Base-by-base conservation (phyloP, 2,797 vertebrate genomes). In the Leptoclinus maculatus region DNA sequence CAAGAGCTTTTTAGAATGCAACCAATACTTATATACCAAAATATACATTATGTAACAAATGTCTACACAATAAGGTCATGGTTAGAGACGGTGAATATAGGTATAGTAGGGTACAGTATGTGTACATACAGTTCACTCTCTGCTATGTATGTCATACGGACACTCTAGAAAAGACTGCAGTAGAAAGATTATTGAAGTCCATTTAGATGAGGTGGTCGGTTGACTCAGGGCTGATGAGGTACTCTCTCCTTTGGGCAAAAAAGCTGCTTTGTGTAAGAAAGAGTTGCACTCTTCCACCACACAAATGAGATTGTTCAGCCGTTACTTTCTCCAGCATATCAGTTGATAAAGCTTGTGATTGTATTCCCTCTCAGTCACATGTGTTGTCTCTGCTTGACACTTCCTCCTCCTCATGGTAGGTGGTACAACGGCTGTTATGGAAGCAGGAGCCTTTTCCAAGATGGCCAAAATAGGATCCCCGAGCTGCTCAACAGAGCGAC, bases 301-400 rank as follows among this genome's bases (percentile, higher is more conserved):
- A 47, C 41, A 65, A 73, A 74, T 63, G 0, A 74, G 82, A 63
- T 63, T 9, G 17, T 77, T 69, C 49, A 75, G 71, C 47, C 79
- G 69, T 73, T 71, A 69, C 73, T 82, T 76, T 68, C 29, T 66
- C 63, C 56, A 6, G 62, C 16, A 25, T 60, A 71, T 76, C 47
- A 71, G 59, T 56, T 54, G 25, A 65, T 69, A 72, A 7, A 67
- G 76, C 66, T 72, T 83, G 70, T 79, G 81, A 89, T 84, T 79
- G 78, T 43, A 47, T 66, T 78, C 85, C 51, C 68, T 89, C 82
- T 81, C 80, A 71, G 85, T 90, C 75, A n/a, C 90, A 95, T 91
- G 93, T 90, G 91, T 83, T 92, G 79, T 91, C 92, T 83, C 94
- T 89, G 91, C 90, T 91, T 92, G 93, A 94, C 85, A 94, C 88